Conservation (phyloP, 2,888 invertebrate genomes). For the Pachymerium ferrugineum region DNA sequence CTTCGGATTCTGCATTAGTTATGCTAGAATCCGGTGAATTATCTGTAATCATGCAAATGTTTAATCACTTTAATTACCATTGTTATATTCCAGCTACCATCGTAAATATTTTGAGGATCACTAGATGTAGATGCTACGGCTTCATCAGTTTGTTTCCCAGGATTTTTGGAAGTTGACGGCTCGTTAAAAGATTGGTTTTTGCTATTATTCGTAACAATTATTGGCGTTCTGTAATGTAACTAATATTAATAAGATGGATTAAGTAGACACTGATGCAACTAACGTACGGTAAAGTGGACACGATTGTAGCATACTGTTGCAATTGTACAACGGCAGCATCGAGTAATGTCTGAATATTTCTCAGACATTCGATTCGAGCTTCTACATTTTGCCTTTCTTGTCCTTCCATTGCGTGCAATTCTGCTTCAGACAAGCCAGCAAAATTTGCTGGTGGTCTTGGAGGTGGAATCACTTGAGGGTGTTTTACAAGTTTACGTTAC, state of each 20-base stretch:
- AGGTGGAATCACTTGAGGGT: conserved; percentile 50
- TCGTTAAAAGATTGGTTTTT: neutral
- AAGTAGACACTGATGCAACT: neutral
- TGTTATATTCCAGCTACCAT: neutral
- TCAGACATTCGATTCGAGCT: conserved; percentile 76
- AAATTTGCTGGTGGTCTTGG: conserved; percentile 51
- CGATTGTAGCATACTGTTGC: conserved; percentile 76
- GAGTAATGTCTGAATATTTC: conserved; percentile 79
- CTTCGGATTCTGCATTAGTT: neutral
- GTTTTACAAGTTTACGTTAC: neutral
- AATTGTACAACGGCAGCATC: conserved; percentile 91
- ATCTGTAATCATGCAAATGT: no score
- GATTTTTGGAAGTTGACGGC: neutral
- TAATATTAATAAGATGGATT: neutral
- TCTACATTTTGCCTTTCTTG: conserved; percentile 79
- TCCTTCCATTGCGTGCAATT: conserved; percentile 83
- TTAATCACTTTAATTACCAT: no score
- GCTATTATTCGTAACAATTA: neutral
- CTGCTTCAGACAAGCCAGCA: conserved; percentile 69
- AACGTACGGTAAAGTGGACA: conserved; percentile 35
- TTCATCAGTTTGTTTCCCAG: neutral
- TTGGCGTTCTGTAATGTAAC: neutral
- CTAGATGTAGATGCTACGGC: neutral
- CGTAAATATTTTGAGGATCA: neutral
- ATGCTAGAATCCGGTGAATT: neutral